Evolutionary conservation across 2,797 vertebrate genomes (phyloP).

Genomic region (Macroramphosus scolopax): DNA sequence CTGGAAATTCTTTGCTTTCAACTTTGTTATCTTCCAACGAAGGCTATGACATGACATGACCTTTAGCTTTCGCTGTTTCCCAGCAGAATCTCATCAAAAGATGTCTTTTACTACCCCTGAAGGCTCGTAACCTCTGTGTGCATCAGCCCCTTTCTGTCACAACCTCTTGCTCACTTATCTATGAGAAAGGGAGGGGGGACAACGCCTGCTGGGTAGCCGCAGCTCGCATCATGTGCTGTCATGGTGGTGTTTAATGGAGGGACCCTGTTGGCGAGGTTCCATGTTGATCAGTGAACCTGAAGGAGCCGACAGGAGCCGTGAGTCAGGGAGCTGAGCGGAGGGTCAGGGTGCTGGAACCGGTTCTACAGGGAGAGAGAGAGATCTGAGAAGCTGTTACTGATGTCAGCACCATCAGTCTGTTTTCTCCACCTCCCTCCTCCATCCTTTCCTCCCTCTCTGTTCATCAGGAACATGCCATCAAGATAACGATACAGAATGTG

Average conservation of each 20-base stretch:
- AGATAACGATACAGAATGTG: constrained; percentile 36
- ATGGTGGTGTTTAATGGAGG: constrained; percentile 1
- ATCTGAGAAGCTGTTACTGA: constrained; percentile 20
- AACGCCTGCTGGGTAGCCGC: too few relatives aligned
- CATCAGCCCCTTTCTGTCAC: constrained; percentile 32
- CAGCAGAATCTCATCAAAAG: background rate
- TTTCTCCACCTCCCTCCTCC: background rate
- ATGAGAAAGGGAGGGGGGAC: constrained; percentile 3
- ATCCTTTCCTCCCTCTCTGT: constrained; percentile 1
- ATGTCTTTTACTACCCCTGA: constrained; percentile 1
- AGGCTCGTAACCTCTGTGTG: constrained; percentile 19
- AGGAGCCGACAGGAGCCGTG: constrained; percentile 38
- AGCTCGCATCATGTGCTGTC: constrained; percentile 10
- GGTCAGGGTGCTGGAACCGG: too few relatives aligned
- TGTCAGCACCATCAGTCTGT: constrained; percentile 10
- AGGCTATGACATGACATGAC: constrained; percentile 1
- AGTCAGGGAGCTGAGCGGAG: constrained; percentile 45
- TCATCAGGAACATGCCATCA: constrained; percentile 19
- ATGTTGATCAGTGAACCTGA: constrained; percentile 35
- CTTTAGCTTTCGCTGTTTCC: constrained; percentile 2
- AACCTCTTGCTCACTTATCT: constrained; percentile 25
- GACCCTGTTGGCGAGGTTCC: constrained; percentile 9
- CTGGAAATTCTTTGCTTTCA: constrained; percentile 2
- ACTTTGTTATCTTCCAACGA: background rate
- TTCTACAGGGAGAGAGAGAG: background rate